Percentiles rank a stretch among this genome's conserved stretches.
These are phyloP conservation scores for Pituophis catenifer DNA, from an alignment of 2,113 vertebrate species.

Conservation along the genomic window DNA sequence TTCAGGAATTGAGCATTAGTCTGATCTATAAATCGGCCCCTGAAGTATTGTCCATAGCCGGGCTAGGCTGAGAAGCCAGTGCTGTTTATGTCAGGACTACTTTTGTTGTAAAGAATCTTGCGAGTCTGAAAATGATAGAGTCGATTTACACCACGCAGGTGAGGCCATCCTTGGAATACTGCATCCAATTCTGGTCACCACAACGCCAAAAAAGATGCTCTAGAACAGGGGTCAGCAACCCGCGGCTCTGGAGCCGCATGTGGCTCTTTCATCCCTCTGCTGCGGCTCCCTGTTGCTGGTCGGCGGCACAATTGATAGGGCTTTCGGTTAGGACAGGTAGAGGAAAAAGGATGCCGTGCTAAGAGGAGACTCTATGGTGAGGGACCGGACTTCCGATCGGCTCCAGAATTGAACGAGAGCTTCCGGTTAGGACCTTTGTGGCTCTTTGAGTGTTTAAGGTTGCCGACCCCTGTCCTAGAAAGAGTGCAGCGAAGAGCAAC, in stretches of 20 bases:
- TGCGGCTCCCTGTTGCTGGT: too few species aligned
- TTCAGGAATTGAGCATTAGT: neutral
- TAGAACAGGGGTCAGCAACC: neutral
- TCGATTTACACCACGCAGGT: neutral
- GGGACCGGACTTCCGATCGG: too few species aligned
- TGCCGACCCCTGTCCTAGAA: neutral
- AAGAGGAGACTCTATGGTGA: too few species aligned
- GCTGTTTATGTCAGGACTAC: neutral
- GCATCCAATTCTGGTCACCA: neutral
- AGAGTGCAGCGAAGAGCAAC: neutral
- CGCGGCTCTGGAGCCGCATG: too few species aligned
- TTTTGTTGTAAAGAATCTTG: neutral
- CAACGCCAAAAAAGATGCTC: neutral
- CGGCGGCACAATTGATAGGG: too few species aligned
- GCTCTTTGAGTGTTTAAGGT: too few species aligned
- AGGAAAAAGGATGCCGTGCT: too few species aligned
- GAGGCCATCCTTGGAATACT: neutral
- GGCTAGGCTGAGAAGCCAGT: neutral
- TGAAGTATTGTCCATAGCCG: neutral
- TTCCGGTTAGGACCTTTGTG: too few species aligned
- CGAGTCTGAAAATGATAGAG: neutral
- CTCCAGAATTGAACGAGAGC: too few species aligned
- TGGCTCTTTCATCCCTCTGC: too few species aligned
- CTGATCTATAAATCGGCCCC: neutral
- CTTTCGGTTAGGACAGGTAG: too few species aligned